These are phyloP conservation scores for Danionella dracula DNA, from an alignment of 2,797 vertebrate species.

Conservation along the genomic window DNA sequence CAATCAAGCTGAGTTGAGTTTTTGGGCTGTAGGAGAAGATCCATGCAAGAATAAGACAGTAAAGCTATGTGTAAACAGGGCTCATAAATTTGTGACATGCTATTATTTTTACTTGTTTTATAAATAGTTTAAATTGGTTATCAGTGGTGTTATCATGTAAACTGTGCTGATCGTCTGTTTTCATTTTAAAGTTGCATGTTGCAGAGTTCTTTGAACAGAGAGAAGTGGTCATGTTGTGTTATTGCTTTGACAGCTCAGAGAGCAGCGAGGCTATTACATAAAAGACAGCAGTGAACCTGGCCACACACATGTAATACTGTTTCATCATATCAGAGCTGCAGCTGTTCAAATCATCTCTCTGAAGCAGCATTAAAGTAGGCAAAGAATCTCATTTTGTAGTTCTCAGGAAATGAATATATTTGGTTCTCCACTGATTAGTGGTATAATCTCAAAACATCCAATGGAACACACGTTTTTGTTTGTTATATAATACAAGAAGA, in stretches of 20 bases:
- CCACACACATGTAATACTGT: slow-evolving; percentile 11
- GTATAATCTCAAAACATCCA: background rate
- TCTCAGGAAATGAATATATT: background rate
- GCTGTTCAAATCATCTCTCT: slow-evolving; percentile 20
- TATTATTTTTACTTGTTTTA: no score
- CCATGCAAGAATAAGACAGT: no score
- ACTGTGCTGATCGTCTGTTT: no score
- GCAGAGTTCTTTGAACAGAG: background rate
- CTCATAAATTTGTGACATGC: no score
- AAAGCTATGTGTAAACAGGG: no score
- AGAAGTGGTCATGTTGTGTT: background rate
- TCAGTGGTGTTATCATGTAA: background rate
- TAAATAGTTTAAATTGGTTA: background rate
- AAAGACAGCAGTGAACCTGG: slow-evolving; percentile 8
- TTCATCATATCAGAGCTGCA: slow-evolving; percentile 19
- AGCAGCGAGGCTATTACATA: slow-evolving; percentile 57
- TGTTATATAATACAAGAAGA: no score
- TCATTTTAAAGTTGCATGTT: background rate
- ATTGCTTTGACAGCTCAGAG: slow-evolving; percentile 10
- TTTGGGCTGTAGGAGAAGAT: no score
- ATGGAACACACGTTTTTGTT: no score
- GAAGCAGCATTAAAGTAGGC: background rate
- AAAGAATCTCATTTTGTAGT: slow-evolving; percentile 7
- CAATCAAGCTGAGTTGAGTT: no score
- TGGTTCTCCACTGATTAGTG: background rate